These are phyloP conservation scores for Meiosimyza decipiens DNA, from an alignment of 2,888 invertebrate species.

Conservation along the genomic window DNA sequence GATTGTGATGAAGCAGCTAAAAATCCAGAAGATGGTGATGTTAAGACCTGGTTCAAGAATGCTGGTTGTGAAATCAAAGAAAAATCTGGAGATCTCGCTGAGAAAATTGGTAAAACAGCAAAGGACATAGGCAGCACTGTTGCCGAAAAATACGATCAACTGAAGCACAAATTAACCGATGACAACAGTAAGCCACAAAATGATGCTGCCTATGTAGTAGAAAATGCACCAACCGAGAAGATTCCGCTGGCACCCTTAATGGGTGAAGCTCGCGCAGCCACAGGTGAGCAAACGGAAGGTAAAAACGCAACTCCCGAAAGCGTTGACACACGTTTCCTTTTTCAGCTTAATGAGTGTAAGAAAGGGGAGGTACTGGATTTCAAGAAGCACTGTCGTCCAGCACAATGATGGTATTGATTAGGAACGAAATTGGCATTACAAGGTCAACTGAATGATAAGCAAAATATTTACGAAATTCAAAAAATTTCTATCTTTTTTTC, in stretches of 20 bases:
- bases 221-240: constrained; percentile 55
- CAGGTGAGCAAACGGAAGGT: constrained; percentile 43
- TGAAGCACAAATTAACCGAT: constrained; percentile 54
- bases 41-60: constrained; percentile 57
- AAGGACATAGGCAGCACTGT: constrained; percentile 58
- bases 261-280: constrained; percentile 39
- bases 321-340: constrained; percentile 53
- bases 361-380: constrained; percentile 45
- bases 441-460: too few species aligned
- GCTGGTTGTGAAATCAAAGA: constrained; percentile 58
- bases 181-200: not conserved
- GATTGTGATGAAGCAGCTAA: constrained; percentile 50
- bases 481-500: too few species aligned
- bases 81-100: constrained; percentile 56
- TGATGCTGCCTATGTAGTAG: constrained; percentile 10
- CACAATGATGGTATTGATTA: not conserved
- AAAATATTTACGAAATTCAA: too few species aligned
- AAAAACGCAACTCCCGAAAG: constrained; percentile 39
- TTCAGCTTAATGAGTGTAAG: constrained; percentile 48
- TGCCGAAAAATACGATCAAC: constrained; percentile 57
- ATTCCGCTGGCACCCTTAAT: constrained; percentile 55
- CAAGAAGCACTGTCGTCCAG: constrained; percentile 41
- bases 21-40: constrained; percentile 53
- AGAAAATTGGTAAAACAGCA: constrained; percentile 57
- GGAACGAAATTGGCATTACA: too few species aligned